A percentile compares a stretch with the other conserved stretches of the same genome.
These are phyloP conservation scores for Montifringilla adamsi DNA, from an alignment of 2,113 vertebrate species.

Conservation along the genomic window DNA sequence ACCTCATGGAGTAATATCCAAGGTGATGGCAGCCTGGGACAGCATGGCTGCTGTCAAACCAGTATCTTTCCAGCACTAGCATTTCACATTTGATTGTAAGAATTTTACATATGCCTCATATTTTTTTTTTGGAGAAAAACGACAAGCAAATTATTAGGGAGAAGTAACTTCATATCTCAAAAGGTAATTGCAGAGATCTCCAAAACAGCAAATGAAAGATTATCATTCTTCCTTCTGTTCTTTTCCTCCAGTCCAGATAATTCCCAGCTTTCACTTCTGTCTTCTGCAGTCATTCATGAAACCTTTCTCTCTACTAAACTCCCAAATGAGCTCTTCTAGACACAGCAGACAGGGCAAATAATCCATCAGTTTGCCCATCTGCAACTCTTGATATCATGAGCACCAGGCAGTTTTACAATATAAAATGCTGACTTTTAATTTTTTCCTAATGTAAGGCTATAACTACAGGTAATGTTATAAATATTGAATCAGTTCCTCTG, in stretches of 20 bases:
- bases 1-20: background rate
- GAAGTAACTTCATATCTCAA: background rate
- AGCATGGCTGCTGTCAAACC: background rate
- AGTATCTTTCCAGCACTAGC: background rate
- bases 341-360: background rate
- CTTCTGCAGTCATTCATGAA: conserved; percentile 17
- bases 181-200: background rate
- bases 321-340: background rate
- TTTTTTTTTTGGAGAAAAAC: background rate
- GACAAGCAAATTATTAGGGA: background rate
- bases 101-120: background rate
- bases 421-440: background rate
- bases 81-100: background rate
- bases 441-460: background rate
- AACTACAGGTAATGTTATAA: background rate
- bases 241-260: background rate
- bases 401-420: background rate
- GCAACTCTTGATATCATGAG: background rate
- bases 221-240: background rate
- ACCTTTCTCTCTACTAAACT: background rate
- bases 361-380: background rate
- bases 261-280: background rate
- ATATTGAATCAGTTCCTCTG: background rate
- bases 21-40: background rate
- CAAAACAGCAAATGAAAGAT: background rate